phyloP scores from a whole-genome alignment of 2,113 vertebrate genomes.

The Lota lota region DNA sequence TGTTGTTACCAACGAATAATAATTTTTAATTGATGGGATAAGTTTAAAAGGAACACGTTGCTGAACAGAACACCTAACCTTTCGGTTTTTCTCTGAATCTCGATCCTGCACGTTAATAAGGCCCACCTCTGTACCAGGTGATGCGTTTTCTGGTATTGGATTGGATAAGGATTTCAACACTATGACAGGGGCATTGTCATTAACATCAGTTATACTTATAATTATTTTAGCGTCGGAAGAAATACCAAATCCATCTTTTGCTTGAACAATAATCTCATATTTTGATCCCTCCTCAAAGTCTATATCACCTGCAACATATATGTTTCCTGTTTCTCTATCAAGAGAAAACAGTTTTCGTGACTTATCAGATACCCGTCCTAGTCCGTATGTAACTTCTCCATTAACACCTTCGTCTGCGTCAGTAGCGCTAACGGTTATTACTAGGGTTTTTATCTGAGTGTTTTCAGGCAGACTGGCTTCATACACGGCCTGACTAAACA shows the following conservation, averaged over 20 bases:
- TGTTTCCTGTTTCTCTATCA: slow-evolving; percentile 66
- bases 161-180: slow-evolving; percentile 58
- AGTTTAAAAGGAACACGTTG: slow-evolving; percentile 64
- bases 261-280: slow-evolving; percentile 73
- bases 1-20: slow-evolving; percentile 55
- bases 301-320: slow-evolving; percentile 52
- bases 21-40: slow-evolving; percentile 64
- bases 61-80: slow-evolving; percentile 61
- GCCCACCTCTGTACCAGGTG: slow-evolving; percentile 24
- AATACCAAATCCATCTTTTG: slow-evolving; percentile 68
- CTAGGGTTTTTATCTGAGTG: slow-evolving; percentile 23
- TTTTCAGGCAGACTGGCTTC: slow-evolving; percentile 51
- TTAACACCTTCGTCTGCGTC: slow-evolving; percentile 72
- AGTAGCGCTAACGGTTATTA: slow-evolving; percentile 66
- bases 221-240: slow-evolving; percentile 64
- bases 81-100: slow-evolving; percentile 64
- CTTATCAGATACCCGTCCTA: slow-evolving; percentile 58
- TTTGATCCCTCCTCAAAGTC: slow-evolving; percentile 68
- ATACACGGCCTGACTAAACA: slow-evolving; percentile 53
- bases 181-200: slow-evolving; percentile 73
- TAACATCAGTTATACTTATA: slow-evolving; percentile 65
- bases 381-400: slow-evolving; percentile 64
- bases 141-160: slow-evolving; percentile 56
- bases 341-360: slow-evolving; percentile 54
- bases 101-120: slow-evolving; percentile 71